These are phyloP conservation scores for Heliconius hermathena DNA, from an alignment of 1,140 invertebrate species.

Conservation along the genomic window DNA sequence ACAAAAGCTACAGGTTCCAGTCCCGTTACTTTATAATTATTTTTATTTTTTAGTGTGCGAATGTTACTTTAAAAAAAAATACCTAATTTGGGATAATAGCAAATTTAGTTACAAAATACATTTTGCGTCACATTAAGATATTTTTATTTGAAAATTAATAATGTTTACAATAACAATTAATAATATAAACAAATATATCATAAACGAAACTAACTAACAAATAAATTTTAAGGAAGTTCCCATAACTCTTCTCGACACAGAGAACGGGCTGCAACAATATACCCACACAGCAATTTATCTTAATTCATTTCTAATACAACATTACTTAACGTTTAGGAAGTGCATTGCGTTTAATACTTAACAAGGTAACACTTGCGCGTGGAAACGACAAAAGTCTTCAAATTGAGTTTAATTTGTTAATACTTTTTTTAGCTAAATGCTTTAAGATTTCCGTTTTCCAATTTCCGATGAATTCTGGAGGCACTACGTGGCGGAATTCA, in stretches of 20 bases:
- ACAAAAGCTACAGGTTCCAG: too few species aligned
- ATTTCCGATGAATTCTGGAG: too few species aligned
- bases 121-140: neutral
- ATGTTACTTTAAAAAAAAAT: too few species aligned
- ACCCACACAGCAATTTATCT: slow-evolving; percentile 54
- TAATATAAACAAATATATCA: slow-evolving; percentile 20
- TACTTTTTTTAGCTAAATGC: too few species aligned
- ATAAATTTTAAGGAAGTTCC: slow-evolving; percentile 39
- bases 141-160: neutral
- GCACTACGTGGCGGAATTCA: too few species aligned
- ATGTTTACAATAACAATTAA: neutral
- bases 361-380: slow-evolving; percentile 32
- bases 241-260: slow-evolving; percentile 37
- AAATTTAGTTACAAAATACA: too few species aligned
- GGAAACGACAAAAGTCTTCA: neutral
- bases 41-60: neutral
- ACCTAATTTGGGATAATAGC: too few species aligned
- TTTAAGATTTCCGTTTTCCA: too few species aligned
- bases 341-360: slow-evolving; percentile 56
- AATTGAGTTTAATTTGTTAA: neutral
- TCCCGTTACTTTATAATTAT: too few species aligned
- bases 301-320: slow-evolving; percentile 64
- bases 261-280: slow-evolving; percentile 44
- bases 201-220: slow-evolving; percentile 32
- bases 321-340: slow-evolving; percentile 55